These are phyloP conservation scores for Megaceryle torquata DNA, from an alignment of 2,113 vertebrate species.

Conservation along the genomic window DNA sequence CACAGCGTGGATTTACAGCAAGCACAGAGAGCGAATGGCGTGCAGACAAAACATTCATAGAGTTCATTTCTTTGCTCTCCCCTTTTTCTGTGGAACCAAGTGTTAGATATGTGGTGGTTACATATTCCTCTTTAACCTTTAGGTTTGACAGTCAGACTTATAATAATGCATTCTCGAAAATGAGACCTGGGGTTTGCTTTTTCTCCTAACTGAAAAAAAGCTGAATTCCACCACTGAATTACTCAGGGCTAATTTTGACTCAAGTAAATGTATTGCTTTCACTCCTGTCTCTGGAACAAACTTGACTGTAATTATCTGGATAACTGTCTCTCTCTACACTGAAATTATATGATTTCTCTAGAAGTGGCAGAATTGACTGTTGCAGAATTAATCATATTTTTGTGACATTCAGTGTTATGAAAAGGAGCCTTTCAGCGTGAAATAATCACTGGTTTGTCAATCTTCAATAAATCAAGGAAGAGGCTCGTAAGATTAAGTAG, in stretches of 20 bases:
- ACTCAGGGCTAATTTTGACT: constrained; percentile 57
- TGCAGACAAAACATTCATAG: background rate
- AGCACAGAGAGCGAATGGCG: fast-evolving
- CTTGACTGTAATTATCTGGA: constrained; percentile 46
- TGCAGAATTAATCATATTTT: constrained; percentile 41
- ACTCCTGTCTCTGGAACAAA: constrained; percentile 44
- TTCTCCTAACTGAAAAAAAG: constrained; percentile 11
- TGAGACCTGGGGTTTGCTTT: background rate
- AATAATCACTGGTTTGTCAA: constrained; percentile 17
- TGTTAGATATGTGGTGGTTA: background rate
- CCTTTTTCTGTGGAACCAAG: background rate
- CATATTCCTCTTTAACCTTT: background rate
- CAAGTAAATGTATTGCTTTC: constrained; percentile 60
- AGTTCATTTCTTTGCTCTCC: background rate
- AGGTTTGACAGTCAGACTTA: background rate
- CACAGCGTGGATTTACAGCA: background rate
- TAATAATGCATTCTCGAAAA: constrained; percentile 2
- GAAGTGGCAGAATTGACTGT: constrained; percentile 36
- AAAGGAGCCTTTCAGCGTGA: constrained; percentile 21
- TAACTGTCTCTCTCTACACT: constrained; percentile 48
- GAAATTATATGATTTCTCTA: constrained; percentile 56
- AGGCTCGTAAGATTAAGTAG: background rate
- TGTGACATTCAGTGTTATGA: constrained; percentile 8
- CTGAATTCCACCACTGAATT: constrained; percentile 14
- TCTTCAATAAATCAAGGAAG: constrained; percentile 13